Evolutionary conservation across 2,797 vertebrate species (phyloP).

Genomic region (Zalophus californianus): DNA sequence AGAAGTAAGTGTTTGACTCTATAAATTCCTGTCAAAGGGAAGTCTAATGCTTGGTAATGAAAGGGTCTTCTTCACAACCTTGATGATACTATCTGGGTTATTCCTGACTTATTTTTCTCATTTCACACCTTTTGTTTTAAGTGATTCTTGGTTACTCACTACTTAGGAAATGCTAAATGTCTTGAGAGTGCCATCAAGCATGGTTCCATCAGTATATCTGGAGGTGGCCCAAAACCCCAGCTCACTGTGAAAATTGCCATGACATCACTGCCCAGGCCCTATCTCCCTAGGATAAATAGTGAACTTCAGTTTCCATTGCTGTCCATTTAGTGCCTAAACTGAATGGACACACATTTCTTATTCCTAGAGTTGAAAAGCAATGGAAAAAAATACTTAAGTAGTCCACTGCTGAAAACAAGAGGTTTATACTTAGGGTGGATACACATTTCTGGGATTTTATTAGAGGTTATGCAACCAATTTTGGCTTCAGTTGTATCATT

Average conservation of each 20-base stretch:
- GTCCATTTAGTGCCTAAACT: conserved; percentile 16
- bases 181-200: neutral
- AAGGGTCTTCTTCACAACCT: neutral
- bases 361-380: conserved; percentile 37
- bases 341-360: conserved; percentile 17
- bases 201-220: neutral
- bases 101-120: neutral
- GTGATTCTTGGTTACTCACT: neutral
- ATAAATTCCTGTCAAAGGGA: conserved; percentile 49
- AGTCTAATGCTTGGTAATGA: conserved; percentile 21
- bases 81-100: neutral
- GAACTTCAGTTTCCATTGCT: conserved; percentile 42
- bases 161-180: conserved; percentile 2
- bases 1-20: conserved; percentile 40
- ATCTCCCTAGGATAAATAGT: neutral
- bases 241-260: conserved; percentile 6
- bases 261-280: neutral
- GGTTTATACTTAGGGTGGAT: neutral
- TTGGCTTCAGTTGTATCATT: neutral
- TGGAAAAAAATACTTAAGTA: conserved; percentile 31
- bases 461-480: neutral
- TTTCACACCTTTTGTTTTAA: neutral
- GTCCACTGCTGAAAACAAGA: conserved; percentile 30
- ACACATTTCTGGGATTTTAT: conserved; percentile 42
- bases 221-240: neutral